A percentile compares a stretch with the other conserved stretches of the same genome.
Evolutionary conservation across 2,797 vertebrate genomes (phyloP).

Genomic region (Ceyx erithaca): DNA sequence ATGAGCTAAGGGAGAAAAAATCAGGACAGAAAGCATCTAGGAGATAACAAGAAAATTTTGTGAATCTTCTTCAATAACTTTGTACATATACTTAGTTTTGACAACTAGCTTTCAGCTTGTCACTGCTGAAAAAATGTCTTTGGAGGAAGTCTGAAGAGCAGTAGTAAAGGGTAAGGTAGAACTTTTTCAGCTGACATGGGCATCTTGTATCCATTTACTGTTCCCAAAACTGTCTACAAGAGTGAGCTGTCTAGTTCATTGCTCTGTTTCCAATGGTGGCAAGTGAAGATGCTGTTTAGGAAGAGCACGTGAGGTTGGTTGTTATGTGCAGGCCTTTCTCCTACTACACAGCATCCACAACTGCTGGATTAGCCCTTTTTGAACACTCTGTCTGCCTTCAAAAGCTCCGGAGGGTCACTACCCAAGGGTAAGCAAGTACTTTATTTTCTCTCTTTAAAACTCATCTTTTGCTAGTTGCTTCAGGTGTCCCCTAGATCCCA

Average conservation of each 20-base stretch:
- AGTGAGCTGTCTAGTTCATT: not conserved
- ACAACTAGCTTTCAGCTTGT: not conserved
- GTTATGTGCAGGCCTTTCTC: not conserved
- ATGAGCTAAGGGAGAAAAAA: not conserved
- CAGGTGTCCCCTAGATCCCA: not conserved
- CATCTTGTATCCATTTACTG: not conserved
- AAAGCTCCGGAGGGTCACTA: not conserved
- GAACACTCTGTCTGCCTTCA: not conserved
- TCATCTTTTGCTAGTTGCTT: not conserved
- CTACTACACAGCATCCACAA: not conserved
- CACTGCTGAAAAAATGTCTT: not conserved
- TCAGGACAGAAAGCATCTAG: not conserved
- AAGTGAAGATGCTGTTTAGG: not conserved
- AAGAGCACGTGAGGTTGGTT: not conserved
- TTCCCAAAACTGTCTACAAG: not conserved
- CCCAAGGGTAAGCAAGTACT: not conserved
- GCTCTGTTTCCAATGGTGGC: not conserved
- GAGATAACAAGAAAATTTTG: not conserved
- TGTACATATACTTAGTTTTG: not conserved
- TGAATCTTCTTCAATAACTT: not conserved
- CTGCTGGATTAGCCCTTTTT: not conserved
- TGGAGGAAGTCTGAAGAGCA: not conserved
- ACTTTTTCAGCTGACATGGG: not conserved
- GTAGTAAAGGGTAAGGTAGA: not conserved
- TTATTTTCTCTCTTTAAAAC: not conserved